These are phyloP conservation scores for Delia radicum DNA, from an alignment of 1,140 invertebrate genomes.

Conservation along the genomic window DNA sequence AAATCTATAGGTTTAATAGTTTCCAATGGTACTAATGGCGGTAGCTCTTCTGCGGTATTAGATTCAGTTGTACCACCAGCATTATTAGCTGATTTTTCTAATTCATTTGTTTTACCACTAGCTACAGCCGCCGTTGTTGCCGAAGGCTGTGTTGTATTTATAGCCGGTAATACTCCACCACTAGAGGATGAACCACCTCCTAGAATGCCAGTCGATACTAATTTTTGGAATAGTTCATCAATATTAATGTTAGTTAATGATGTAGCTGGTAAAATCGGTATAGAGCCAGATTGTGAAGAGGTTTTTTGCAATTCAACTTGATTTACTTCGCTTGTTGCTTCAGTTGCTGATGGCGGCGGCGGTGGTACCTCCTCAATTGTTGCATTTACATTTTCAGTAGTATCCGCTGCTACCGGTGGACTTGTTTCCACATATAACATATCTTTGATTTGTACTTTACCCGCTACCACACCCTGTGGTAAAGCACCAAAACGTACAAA, in stretches of 20 bases:
- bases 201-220: slow-evolving; percentile 83
- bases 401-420: slow-evolving; percentile 31
- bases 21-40: slow-evolving; percentile 20
- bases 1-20: slow-evolving; percentile 66
- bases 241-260: slow-evolving; percentile 66
- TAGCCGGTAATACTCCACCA: slow-evolving; percentile 41
- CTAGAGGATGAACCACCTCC: slow-evolving; percentile 47
- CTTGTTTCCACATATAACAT: slow-evolving; percentile 63
- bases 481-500: slow-evolving; percentile 80
- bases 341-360: too few relatives aligned
- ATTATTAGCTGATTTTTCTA: slow-evolving; percentile 41
- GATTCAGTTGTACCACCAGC: not conserved
- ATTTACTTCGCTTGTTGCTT: not conserved
- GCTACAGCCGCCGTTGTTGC: not conserved
- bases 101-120: slow-evolving; percentile 26
- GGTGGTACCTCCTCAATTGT: not conserved
- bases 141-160: slow-evolving; percentile 54
- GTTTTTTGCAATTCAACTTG: not conserved
- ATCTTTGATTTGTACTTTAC: slow-evolving; percentile 66
- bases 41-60: not conserved
- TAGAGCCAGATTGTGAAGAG: not conserved
- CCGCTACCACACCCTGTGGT: slow-evolving; percentile 71
- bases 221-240: slow-evolving; percentile 78
- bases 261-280: slow-evolving; percentile 32
- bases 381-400: not conserved